Evolutionary conservation across 2,888 invertebrate species (phyloP), one percentile per base, ranked within the genome.

Genomic region (Tetragnatha montana): DNA sequence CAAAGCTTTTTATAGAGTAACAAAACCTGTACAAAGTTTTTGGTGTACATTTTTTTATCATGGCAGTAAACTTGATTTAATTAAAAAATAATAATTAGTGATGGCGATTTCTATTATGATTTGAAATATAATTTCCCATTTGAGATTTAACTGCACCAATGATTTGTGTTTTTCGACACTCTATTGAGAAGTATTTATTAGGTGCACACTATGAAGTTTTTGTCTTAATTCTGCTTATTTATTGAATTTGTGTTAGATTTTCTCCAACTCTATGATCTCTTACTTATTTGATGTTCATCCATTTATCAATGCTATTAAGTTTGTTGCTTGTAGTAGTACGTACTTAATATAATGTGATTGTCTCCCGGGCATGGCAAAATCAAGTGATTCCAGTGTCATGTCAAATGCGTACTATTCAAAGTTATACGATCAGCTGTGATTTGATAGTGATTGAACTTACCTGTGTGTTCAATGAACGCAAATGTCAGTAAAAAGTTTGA

Each of bases 401-500:
- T 35, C 35, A 35, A 35, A 35, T 35, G 35, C 35, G 35, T 35
- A 35, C 35, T 35, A 35, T 35, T 35, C 49, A 14, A 47, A 70
- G 35, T 47, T n/a, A 8, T 70, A 22, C 79, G 19, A 82, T 78
- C 50, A 81, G 75, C 89, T 89, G 85, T 89, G 89, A 89, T 89
- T 81, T 89, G 81, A 85, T 89, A 89, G 69, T 85, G 84, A 80
- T 49, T 75, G 88, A 83, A 35, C n/a, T 79, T 60, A 60, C 60
- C 69, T 83, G 68, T 81, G 79, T 69, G 85, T 81, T 35, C 14
- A 86, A 83, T 70, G 22, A 73, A 14, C 51, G 80, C 51, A 78
- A 70, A 75, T 89, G 89, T 89, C 85, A 89, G 85, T 89, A 89
- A 84, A 83, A 89, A 85, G 35, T 35, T 69, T 89, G 85, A 89